Evolutionary conservation across 1,140 invertebrate species (phyloP), one percentile per base, ranked within the genome.

Genomic region (Diprion similis): DNA sequence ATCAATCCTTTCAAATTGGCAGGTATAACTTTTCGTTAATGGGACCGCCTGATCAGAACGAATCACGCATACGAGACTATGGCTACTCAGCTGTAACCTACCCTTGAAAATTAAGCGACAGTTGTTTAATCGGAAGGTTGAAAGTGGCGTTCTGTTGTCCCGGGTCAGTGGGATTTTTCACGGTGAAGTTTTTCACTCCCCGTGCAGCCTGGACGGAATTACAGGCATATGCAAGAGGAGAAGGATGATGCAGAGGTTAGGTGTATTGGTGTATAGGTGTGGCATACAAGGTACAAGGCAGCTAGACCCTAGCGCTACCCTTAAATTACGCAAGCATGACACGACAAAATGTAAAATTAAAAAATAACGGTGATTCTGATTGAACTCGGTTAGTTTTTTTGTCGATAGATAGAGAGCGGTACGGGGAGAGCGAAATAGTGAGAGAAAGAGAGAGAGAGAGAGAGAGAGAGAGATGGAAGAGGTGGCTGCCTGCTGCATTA

Each of bases 311-410:
- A 59, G 51, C n/a, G 51, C 51, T 59, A 59, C 18, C 67, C 67
- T 45, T 46, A 81, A 82, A 82, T 80, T 81, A 72, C 73, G 75
- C 68, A 74, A 77, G 71, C 78, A 77, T 80, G 79, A 80, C 77
- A 80, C 76, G 74, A 78, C 78, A 74, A 77, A 79, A 79, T 79
- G 74, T 73, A 67, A 75, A 77, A 77, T 74, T 71, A 68, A 65
- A 72, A 75, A 75, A 66, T 71, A 75, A 79, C 78, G 76, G 78
- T 71, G 24, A 78, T 78, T 78, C 76, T 73, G 74, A 73, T 73
- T 64, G 17, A 59, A 59, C 51, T 59, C 51, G 51, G 51, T 37
- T 37, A 37, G 24, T 37, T 37, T 37, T 37, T 37, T 37, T 37
- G 1, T 37, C 24, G 24, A 37, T 37, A 37, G 24, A 37, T 37